Evolutionary conservation across 2,113 vertebrate species (phyloP).

Genomic region (Dissostichus mawsoni): DNA sequence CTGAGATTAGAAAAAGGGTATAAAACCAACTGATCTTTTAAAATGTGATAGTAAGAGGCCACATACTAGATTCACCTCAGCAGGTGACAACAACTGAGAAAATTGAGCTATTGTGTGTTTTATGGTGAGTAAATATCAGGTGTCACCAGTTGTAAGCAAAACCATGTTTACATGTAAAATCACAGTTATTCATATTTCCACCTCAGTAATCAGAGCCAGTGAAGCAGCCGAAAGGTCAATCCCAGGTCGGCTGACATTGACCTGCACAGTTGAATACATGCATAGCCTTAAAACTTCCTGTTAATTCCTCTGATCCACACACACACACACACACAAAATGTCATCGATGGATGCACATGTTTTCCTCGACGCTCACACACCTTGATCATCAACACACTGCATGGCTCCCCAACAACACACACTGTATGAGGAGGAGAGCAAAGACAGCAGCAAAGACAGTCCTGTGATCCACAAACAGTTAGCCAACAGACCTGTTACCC

Average conservation of each 20-base stretch:
- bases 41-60: neutral
- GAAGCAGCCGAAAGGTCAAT: constrained; percentile 22
- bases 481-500: constrained; percentile 23
- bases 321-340: constrained; percentile 47
- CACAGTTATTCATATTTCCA: constrained; percentile 4
- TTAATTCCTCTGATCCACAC: constrained; percentile 46
- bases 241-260: neutral
- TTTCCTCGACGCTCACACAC: constrained; percentile 68
- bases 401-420: constrained; percentile 30
- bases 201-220: neutral
- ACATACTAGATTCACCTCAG: neutral
- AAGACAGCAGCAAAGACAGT: neutral
- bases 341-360: constrained; percentile 64
- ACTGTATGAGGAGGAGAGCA: neutral
- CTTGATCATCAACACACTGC: constrained; percentile 61
- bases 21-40: neutral
- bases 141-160: neutral
- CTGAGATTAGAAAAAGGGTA: neutral
- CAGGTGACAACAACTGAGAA: neutral
- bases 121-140: neutral
- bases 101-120: too few relatives aligned
- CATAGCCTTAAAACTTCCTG: constrained; percentile 66
- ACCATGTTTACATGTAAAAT: neutral
- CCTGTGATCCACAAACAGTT: neutral
- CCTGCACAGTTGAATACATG: constrained; percentile 32